phyloP scores from a whole-genome alignment of 2,888 invertebrate species.

The Dyspetes luteomarginatus region DNA sequence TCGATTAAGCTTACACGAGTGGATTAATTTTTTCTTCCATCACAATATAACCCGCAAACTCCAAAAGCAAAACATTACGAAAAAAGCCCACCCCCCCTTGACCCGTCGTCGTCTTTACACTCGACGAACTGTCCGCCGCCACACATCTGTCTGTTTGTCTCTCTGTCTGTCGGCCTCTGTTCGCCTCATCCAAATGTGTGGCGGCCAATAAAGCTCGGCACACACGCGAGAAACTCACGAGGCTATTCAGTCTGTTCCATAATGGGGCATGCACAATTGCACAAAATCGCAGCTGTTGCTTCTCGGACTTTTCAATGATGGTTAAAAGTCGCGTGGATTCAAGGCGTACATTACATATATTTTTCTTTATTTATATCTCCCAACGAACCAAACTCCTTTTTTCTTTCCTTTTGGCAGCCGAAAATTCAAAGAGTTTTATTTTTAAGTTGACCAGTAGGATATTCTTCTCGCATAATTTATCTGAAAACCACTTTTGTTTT shows the following conservation, averaged over 20 bases:
- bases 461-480: too few relatives aligned
- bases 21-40: neutral
- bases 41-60: constrained; percentile 27
- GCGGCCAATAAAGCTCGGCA: neutral
- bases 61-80: constrained; percentile 57
- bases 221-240: neutral
- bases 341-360: neutral
- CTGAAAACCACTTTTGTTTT: neutral
- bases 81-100: constrained; percentile 48
- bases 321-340: constrained; percentile 1
- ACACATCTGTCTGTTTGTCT: constrained; percentile 53
- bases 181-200: constrained; percentile 15
- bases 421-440: neutral
- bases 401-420: neutral
- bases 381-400: constrained; percentile 5
- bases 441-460: too few relatives aligned
- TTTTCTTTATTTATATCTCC: neutral
- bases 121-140: constrained; percentile 53
- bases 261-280: constrained; percentile 46
- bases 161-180: constrained; percentile 1
- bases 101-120: constrained; percentile 33
- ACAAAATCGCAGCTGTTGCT: constrained; percentile 35
- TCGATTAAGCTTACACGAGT: constrained; percentile 1
- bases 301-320: neutral
- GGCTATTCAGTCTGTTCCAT: neutral